phyloP scores from a whole-genome alignment of 2,888 invertebrate genomes.

The Nymphalis c-album region DNA sequence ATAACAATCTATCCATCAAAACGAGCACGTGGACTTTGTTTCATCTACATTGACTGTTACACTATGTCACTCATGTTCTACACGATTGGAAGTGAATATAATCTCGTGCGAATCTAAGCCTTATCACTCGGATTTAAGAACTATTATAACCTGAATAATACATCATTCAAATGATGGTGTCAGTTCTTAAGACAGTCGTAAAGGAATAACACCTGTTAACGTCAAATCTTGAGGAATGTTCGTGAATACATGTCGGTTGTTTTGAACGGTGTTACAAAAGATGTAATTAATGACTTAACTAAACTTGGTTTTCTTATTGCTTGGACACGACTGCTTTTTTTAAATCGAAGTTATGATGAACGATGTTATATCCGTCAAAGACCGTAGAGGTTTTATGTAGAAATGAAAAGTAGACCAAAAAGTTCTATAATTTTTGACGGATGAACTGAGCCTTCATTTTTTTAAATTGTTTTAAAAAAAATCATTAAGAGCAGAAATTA shows the following conservation, averaged over 20 bases:
- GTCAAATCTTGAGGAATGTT: conserved; percentile 35
- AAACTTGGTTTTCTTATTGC: background rate
- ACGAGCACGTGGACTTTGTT: conserved; percentile 36
- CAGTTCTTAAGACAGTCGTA: conserved; percentile 38
- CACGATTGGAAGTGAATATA: background rate
- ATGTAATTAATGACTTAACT: conserved; percentile 35
- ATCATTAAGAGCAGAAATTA: background rate
- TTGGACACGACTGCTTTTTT: conserved; percentile 2
- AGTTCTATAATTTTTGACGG: too few species aligned
- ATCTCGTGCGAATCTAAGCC: conserved; percentile 10
- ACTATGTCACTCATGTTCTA: conserved; percentile 30
- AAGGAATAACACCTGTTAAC: conserved; percentile 49
- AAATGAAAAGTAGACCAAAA: too few species aligned
- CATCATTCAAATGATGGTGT: conserved; percentile 16
- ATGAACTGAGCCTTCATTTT: too few species aligned
- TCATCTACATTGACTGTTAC: conserved; percentile 28
- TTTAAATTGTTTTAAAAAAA: background rate
- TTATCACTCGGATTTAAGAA: conserved; percentile 5
- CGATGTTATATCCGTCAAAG: background rate
- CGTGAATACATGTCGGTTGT: conserved; percentile 27
- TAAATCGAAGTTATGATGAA: background rate
- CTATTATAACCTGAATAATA: background rate
- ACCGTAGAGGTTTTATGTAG: too few species aligned
- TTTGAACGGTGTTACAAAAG: conserved; percentile 32
- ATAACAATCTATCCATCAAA: conserved; percentile 38